phyloP scores from a whole-genome alignment of 2,797 vertebrate species.

The Salmo trutta region DNA sequence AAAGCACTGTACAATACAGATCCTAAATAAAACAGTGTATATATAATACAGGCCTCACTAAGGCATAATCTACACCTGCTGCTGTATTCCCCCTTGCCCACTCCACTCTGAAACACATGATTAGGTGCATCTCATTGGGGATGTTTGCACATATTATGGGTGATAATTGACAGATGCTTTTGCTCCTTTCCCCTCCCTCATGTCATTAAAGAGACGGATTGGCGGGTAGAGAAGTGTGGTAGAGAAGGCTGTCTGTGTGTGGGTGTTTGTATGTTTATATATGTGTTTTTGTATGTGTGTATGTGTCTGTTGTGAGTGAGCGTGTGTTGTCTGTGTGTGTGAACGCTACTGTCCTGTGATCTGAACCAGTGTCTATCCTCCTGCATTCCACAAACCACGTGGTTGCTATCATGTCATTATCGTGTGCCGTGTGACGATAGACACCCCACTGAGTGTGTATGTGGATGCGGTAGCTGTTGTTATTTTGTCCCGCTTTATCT shows the following conservation, averaged over 20 bases:
- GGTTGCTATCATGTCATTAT: slow-evolving; percentile 27
- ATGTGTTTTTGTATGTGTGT: background rate
- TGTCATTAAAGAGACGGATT: background rate
- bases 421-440: slow-evolving; percentile 3
- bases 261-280: too few relatives aligned
- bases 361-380: background rate
- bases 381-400: slow-evolving; percentile 5
- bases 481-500: background rate
- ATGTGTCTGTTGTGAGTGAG: background rate
- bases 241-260: background rate
- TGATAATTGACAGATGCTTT: background rate
- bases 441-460: slow-evolving; percentile 5
- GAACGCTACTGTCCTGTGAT: background rate
- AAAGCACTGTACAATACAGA: background rate
- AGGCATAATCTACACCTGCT: background rate
- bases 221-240: background rate
- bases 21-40: background rate
- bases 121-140: background rate
- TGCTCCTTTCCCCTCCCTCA: background rate
- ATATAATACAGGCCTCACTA: background rate
- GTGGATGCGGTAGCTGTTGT: background rate
- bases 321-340: background rate
- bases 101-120: background rate
- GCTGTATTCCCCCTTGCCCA: background rate
- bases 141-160: background rate